phyloP scores from a whole-genome alignment of 2,113 vertebrate species.

The Erythrolamprus reginae region DNA sequence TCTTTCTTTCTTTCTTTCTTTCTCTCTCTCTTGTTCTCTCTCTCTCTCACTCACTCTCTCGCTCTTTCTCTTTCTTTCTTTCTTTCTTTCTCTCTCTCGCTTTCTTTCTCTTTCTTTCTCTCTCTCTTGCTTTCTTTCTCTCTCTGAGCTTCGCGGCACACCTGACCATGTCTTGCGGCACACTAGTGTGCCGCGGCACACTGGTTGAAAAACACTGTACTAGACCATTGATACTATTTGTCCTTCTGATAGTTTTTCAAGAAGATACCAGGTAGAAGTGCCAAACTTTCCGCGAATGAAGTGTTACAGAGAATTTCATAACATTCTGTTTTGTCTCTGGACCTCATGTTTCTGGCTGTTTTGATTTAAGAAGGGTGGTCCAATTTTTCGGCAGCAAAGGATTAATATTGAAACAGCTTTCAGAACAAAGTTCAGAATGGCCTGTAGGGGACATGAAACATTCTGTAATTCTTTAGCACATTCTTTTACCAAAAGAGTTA shows the following conservation, averaged over 20 bases:
- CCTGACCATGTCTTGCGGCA: too few species aligned
- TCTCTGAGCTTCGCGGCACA: too few species aligned
- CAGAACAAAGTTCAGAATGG: neutral
- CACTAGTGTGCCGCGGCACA: too few species aligned
- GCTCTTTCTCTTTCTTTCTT: too few species aligned
- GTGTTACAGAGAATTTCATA: neutral
- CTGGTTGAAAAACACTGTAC: too few species aligned
- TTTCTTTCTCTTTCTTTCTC: too few species aligned
- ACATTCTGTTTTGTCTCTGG: neutral
- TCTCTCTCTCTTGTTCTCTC: too few species aligned
- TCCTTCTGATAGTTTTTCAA: neutral
- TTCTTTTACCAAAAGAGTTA: neutral
- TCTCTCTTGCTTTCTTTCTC: too few species aligned
- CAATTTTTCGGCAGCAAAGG: neutral
- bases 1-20: too few species aligned
- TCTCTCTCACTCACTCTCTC: too few species aligned
- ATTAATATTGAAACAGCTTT: neutral
- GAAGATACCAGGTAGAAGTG: neutral
- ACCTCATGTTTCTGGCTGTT: neutral
- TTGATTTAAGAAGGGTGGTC: neutral
- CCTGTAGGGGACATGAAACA: neutral
- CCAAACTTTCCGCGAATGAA: neutral
- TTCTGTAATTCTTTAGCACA: neutral
- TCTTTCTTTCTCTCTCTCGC: too few species aligned
- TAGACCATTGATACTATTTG: neutral